Base-by-base conservation (phyloP, 2,797 vertebrate genomes). In the Alosa sapidissima region DNA sequence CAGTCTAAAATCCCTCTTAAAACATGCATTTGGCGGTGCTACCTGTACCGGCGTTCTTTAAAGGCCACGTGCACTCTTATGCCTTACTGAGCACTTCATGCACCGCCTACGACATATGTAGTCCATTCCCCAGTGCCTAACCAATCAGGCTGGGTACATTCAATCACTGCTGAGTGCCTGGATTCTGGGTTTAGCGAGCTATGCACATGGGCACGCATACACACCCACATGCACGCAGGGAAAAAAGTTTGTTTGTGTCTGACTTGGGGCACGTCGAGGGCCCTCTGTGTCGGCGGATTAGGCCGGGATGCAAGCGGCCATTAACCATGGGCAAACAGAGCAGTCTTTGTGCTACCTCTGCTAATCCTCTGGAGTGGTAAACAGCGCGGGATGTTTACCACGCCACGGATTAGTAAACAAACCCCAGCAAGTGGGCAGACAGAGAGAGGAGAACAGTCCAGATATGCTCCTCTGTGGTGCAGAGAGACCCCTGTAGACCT, bases 351-450 rank as follows among this genome's bases (percentile, higher is more conserved):
- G 86, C 87, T 88, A 81, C 83, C 16, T 81, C 81, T 33, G 88
- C 85, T 91, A 90, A 94, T 91, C 89, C 91, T 60, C n/a, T 85
- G 87, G 86, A 90, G 54, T 89, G 89, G 91, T 90, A 91, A 91
- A 93, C 88, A 91, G 91, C 85, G 86, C 85, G 52, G 28, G 24
- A 47, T 84, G 83, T 84, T 89, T 58, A 83, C 84, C 75, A 85
- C 85, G 54, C 78, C 58, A 83, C 58, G 90, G 87, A 90, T 92
- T 88, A 90, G 87, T 82, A 86, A 82, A 87, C 82, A 84, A 60
- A 88, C 86, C 82, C 6, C 62, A 83, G 54, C 60, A 83, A 47
- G 19, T 28, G 19, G 21, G 8, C 54, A 33, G 51, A 16, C 33
- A 21, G 41, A 68, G 41, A 51, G 51, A 84, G 47, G 33, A 28